Evolutionary conservation across 2,797 vertebrate species (phyloP).

Genomic region (Apogon hyalosoma): DNA sequence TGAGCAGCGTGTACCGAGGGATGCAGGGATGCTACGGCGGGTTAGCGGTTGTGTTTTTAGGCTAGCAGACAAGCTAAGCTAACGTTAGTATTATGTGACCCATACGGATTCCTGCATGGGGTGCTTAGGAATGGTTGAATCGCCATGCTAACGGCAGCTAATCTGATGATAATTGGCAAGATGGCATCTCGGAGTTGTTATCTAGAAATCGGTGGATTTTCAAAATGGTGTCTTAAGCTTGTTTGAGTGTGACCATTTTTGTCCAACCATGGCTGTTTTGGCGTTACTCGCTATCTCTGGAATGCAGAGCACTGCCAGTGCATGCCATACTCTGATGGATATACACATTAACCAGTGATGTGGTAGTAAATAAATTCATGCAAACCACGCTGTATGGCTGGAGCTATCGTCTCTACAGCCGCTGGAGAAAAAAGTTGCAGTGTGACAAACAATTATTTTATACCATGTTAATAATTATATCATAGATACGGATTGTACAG

Average conservation of each 20-base stretch:
- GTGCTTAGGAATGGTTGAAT: constrained; percentile 27
- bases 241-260: constrained; percentile 81
- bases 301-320: constrained; percentile 65
- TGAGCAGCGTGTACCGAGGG: constrained; percentile 59
- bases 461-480: too few species aligned
- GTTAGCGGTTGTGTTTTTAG: constrained; percentile 57
- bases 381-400: neutral
- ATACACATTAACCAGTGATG: constrained; percentile 42
- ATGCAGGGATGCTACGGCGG: constrained; percentile 74
- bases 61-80: constrained; percentile 67
- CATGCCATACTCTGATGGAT: constrained; percentile 49
- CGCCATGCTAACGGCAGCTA: constrained; percentile 44
- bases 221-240: constrained; percentile 88
- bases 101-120: constrained; percentile 45
- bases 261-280: constrained; percentile 74
- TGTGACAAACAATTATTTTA: neutral
- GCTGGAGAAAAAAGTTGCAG: constrained; percentile 7
- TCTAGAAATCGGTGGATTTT: constrained; percentile 79
- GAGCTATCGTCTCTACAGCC: constrained; percentile 5
- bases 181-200: constrained; percentile 79
- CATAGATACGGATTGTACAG: too few species aligned
- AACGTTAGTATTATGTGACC: constrained; percentile 60
- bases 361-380: constrained; percentile 43
- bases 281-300: constrained; percentile 64
- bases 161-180: constrained; percentile 74